Evolutionary conservation across 92 coral and sea anemone genomes (phyloP), one percentile per base, ranked within the genome.

Genomic region (Metridium senile): DNA sequence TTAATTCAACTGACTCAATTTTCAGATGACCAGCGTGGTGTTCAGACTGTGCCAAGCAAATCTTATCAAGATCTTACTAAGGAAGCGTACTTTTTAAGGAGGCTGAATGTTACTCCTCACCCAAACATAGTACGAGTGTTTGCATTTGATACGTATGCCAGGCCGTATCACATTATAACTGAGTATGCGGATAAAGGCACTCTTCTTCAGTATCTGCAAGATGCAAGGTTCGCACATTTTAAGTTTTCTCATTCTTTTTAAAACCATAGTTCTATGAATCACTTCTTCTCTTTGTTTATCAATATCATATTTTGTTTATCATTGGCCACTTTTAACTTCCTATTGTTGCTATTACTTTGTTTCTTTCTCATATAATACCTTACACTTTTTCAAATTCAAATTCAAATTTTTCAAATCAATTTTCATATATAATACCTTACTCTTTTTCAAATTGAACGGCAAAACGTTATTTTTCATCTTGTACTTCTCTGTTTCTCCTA

Each of bases 101-200:
- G 78, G 6, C 32, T 73, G 54, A 73, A 73, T 29, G 58, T 62
- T 20, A 57, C 26, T 8, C 67, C 67, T 23, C 78, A 73, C 26
- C 68, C 68, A 17, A 73, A 73, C 31, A 73, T 73, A 19, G 65
- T 73, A 1, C 54, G 33, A 35, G 78, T 73, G 31, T 73, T 73
- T 58, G 78, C 78, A 0, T 73, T 31, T 17, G 78, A 73, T 29
- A 73, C 78, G 2, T 34, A 28, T 23, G 9, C 78, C 22, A 26
- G 57, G 32, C 78, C 78, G 7, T 73, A 73, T 26, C 78, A 73
- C 22, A 27, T 73, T 18, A 73, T 73, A n/a, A 73, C 78, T 17
- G 78, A 73, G 52, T 39, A 58, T 29, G 67, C 33, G 23, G 27
- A 35, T 0, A 58, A 33, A 22, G 54, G 67, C 4, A 49, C 78